Base-by-base conservation (phyloP, 2,888 invertebrate species). In the Lacanobia wlatinum region DNA sequence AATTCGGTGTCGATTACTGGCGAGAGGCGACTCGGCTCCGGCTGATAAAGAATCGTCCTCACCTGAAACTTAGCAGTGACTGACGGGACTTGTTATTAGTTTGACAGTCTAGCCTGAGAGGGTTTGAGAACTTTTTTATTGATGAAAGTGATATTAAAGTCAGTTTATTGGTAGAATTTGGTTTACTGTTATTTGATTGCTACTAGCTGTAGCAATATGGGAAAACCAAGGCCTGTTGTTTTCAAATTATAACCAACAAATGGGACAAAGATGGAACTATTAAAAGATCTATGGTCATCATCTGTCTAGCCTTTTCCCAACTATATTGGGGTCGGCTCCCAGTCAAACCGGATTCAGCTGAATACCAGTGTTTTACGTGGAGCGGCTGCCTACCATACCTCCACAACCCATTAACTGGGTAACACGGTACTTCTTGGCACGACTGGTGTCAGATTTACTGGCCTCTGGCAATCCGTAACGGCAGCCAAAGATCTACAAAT, bases 1-100 rank as follows among this genome's bases (percentile, higher is more conserved):
- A 95, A 95, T 96, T 92, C 89, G 88, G 90, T 92, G 94, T 94
- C 95, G 95, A 95, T 95, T 94, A 92, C 94, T 92, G 78, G 73
- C 34, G 34, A 34, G 34, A 4, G 34, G 34, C 82, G 87, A 84
- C 75, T 78, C 84, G 82, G 82, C 80, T 87, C 55, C 70, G 70
- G 50, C 89, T 86, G 87, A 87, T 86, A 91, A 92, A 90, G 90
- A 90, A 90, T 78, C 84, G 84, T 81, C 68, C 66, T 71, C 65
- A 89, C 88, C 88, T 88, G 87, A 80, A 84, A 82, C 78, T 73
- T 75, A 55, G 65, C 50, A 50, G 50, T 85, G 86, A 87, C 63
- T 80, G 86, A 87, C 82, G 80, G 78, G 65, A 83, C 74, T 86
- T 72, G 70, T 64, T 77, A 59, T 73, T 75, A 74, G 55, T 84